Conservation (phyloP, 2,888 invertebrate species). For the Dasypogon diadema region DNA sequence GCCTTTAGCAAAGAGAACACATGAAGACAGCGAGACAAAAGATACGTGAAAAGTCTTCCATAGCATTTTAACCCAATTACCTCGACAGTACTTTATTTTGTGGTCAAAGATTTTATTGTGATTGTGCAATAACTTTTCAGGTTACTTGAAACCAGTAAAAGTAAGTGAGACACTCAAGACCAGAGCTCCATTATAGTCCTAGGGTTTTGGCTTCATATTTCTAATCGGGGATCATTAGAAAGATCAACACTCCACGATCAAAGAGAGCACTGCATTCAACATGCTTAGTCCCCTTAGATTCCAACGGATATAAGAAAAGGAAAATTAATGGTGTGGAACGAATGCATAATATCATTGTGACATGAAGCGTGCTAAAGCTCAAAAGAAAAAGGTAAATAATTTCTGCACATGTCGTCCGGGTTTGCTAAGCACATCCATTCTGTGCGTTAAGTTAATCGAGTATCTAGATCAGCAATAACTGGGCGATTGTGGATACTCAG, state of each 20-base stretch:
- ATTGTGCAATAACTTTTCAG: not conserved
- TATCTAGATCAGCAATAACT: too few species aligned
- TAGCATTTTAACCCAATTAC: conserved; percentile 4
- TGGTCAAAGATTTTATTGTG: conserved; percentile 7
- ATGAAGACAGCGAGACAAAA: not conserved
- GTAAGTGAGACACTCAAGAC: not conserved
- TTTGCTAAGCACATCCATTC: too few species aligned
- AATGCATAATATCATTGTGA: not conserved
- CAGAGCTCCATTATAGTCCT: not conserved
- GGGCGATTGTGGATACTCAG: too few species aligned
- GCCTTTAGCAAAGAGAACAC: not conserved
- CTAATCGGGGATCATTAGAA: not conserved
- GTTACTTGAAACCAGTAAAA: not conserved
- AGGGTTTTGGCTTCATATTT: not conserved
- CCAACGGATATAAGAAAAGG: not conserved
- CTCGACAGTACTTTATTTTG: not conserved
- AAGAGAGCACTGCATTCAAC: not conserved
- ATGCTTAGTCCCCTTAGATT: not conserved
- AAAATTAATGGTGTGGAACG: not conserved
- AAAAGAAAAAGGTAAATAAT: too few species aligned
- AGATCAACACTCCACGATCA: not conserved
- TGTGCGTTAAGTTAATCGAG: too few species aligned
- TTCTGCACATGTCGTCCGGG: too few species aligned
- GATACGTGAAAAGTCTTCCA: not conserved
- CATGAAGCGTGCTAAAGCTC: not conserved